Conservation (phyloP, 2,113 vertebrate genomes). For the Dromiciops gliroides region DNA sequence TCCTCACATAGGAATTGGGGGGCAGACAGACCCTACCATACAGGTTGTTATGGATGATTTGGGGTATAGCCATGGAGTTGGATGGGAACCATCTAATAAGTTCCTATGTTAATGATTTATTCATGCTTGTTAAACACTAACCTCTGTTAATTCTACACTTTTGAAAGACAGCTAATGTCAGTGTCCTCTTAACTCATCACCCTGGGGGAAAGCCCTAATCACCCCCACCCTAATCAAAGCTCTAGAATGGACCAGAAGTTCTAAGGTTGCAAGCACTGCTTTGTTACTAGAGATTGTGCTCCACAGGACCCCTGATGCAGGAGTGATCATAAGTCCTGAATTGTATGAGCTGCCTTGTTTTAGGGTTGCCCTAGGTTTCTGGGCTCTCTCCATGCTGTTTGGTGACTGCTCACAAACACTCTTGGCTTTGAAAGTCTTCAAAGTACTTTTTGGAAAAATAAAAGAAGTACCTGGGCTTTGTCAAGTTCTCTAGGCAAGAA, state of each 20-base stretch:
- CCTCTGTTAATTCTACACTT: background rate
- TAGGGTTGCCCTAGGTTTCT: background rate
- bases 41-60: background rate
- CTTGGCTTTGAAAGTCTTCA: conserved; percentile 53
- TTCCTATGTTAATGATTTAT: background rate
- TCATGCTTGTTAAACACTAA: background rate
- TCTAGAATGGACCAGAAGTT: background rate
- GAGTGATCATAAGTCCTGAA: background rate
- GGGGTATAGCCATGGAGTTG: background rate
- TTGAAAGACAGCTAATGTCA: background rate
- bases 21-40: background rate
- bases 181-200: background rate
- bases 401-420: background rate
- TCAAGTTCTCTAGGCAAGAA: background rate
- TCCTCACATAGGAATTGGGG: background rate
- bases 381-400: background rate
- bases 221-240: background rate
- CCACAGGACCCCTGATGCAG: fast-evolving
- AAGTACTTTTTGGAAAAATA: background rate
- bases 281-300: background rate
- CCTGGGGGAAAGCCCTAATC: background rate
- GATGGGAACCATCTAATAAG: background rate
- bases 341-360: background rate
- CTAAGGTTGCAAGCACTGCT: background rate
- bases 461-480: conserved; percentile 22